A percentile compares a stretch with the other conserved stretches of the same genome.
Conservation (phyloP, 2,888 invertebrate genomes). For the Pterostichus madidus region DNA sequence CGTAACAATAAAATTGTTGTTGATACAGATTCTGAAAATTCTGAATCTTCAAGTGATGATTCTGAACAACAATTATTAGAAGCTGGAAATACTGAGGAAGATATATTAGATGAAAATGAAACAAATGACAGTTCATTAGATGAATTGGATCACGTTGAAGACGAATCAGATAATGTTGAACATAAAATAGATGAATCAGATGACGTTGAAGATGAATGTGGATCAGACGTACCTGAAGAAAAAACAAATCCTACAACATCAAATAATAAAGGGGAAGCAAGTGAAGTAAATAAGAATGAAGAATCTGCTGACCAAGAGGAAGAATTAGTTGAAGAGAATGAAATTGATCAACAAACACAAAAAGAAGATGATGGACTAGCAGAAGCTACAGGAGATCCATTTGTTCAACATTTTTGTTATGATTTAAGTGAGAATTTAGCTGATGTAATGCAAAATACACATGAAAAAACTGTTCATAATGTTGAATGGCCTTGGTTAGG, state of each 20-base stretch:
- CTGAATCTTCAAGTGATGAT: conserved; percentile 66
- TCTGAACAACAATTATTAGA: conserved; percentile 59
- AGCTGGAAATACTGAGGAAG: conserved; percentile 66
- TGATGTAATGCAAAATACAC: conserved; percentile 79
- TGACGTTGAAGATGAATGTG: conserved; percentile 68
- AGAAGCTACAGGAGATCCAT: conserved; percentile 80
- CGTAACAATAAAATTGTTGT: conserved; percentile 55
- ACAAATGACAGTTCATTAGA: conserved; percentile 70
- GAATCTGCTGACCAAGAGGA: conserved; percentile 68
- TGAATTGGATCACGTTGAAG: conserved; percentile 63
- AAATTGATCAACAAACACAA: conserved; percentile 70
- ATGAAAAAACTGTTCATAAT: conserved; percentile 76
- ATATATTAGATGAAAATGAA: conserved; percentile 68
- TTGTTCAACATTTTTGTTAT: conserved; percentile 83
- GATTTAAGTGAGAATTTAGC: conserved; percentile 84
- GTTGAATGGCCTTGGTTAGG: conserved; percentile 84
- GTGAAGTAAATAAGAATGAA: conserved; percentile 74
- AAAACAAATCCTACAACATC: neutral
- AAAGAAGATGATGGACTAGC: conserved; percentile 71
- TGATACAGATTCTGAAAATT: conserved; percentile 68
- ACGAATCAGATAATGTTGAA: conserved; percentile 66
- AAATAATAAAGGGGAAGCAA: conserved; percentile 70
- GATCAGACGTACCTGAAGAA: neutral
- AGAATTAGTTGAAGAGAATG: conserved; percentile 75
- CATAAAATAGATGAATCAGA: conserved; percentile 69